A percentile compares a stretch with the other conserved stretches of the same genome.
Evolutionary conservation across 2,797 vertebrate genomes (phyloP).

Genomic region (Graptemys geographica): DNA sequence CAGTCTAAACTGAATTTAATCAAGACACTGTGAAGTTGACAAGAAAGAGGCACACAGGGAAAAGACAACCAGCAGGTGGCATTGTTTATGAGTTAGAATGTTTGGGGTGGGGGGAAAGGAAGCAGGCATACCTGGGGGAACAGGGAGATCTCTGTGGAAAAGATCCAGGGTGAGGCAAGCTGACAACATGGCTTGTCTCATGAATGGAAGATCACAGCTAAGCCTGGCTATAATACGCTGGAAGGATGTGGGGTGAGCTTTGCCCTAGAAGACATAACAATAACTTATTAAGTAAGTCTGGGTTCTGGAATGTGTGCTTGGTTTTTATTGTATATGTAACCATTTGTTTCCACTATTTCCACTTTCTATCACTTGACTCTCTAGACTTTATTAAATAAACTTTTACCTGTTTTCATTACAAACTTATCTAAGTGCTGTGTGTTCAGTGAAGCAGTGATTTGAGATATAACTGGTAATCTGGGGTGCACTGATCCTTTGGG

Average conservation of each 20-base stretch:
- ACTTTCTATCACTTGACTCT: background rate
- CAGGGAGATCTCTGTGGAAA: background rate
- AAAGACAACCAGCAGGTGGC: background rate
- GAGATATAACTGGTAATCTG: background rate
- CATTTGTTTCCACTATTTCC: background rate
- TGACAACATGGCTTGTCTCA: background rate
- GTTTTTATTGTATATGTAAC: background rate
- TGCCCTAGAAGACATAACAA: background rate
- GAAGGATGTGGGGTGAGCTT: no score
- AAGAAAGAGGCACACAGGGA: background rate
- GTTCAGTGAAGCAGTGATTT: background rate
- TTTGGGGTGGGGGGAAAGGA: background rate
- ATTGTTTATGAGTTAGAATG: background rate
- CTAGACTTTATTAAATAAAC: background rate
- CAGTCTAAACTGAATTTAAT: background rate
- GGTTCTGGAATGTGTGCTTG: background rate
- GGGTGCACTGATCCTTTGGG: background rate
- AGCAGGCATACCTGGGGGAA: background rate
- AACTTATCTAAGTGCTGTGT: background rate
- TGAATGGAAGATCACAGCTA: background rate
- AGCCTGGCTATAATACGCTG: no score
- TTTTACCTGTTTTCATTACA: background rate
- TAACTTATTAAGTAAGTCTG: background rate
- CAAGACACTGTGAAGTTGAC: background rate
- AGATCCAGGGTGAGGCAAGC: background rate